A percentile compares a stretch with the other conserved stretches of the same genome.
phyloP scores from a whole-genome alignment of 2,113 vertebrate species.

The Spilogale gracilis region DNA sequence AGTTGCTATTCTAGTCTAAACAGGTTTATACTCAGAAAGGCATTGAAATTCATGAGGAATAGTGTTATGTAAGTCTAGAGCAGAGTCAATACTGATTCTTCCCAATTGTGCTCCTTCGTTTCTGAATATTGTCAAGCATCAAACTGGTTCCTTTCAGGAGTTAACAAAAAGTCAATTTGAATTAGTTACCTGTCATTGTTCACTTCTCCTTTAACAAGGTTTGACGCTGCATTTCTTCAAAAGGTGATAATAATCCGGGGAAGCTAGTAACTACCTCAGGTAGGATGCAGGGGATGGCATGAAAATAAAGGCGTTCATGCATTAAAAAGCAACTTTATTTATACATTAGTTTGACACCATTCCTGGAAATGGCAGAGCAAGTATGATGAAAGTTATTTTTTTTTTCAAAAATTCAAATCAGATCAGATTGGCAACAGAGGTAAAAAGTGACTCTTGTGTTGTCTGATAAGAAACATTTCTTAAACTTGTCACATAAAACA shows the following conservation, averaged over 20 bases:
- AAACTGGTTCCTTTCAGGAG: background rate
- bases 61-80: background rate
- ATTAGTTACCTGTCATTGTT: background rate
- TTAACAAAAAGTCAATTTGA: background rate
- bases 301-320: background rate
- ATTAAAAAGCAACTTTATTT: slow-evolving; percentile 13
- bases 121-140: background rate
- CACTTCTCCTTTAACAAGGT: background rate
- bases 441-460: slow-evolving; percentile 22
- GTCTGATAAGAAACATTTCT: slow-evolving; percentile 56
- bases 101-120: background rate
- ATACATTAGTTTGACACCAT: background rate
- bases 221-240: background rate
- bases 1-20: background rate
- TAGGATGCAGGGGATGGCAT: background rate
- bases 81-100: background rate
- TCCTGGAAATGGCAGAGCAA: background rate
- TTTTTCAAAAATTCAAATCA: slow-evolving; percentile 13
- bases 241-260: background rate
- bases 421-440: slow-evolving; percentile 35
- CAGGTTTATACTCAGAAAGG: background rate
- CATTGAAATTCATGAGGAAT: slow-evolving; percentile 13
- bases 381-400: background rate
- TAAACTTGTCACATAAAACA: slow-evolving; percentile 64
- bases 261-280: background rate